Evolutionary conservation across 2,888 invertebrate genomes (phyloP), one percentile per base, ranked within the genome.

Genomic region (Synanthedon myopaeformis): DNA sequence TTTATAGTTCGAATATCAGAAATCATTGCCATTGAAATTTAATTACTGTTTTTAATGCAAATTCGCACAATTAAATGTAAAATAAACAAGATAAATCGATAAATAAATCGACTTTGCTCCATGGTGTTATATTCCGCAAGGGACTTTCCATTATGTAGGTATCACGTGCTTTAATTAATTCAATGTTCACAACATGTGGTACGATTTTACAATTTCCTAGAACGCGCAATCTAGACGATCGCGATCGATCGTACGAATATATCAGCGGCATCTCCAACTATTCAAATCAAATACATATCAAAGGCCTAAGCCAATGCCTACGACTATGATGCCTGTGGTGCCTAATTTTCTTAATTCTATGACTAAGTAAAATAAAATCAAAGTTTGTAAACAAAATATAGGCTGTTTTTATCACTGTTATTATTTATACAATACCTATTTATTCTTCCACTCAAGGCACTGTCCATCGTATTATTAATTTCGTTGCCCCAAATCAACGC

Each of bases 401-500:
- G 17, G 17, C 17, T 17, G 17, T 17, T 17, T 17, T 17, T 2
- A 17, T 17, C 2, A 8, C 42, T 42, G 13, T 45, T 45, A 35
- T 14, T 49, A 14, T 50, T 28, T 3, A 23, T n/a, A 69, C 63
- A 14, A 17, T 72, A 88, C 77, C 92, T 92, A 65, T 90, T 91
- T 60, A 94, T 89, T 70, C 91, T 90, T 12, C 94, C 94, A 57
- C 92, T 93, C 50, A 94, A 76, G 3, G 92, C 91, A 60, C 91
- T 89, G 59, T 93, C 92, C 59, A 92, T 90, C 61, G 91, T 90
- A 63, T 89, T 91, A 67, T 91, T 92, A 23, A 70, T 69, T 58
- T 82, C 78, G 59, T 89, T 90, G 57, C 92, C 93, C 93, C 95
- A 95, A 35, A 94, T 87, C 49, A 96, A 83, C 0, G 93, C 93